phyloP scores from a whole-genome alignment of 2,797 vertebrate genomes.

The Falco peregrinus region DNA sequence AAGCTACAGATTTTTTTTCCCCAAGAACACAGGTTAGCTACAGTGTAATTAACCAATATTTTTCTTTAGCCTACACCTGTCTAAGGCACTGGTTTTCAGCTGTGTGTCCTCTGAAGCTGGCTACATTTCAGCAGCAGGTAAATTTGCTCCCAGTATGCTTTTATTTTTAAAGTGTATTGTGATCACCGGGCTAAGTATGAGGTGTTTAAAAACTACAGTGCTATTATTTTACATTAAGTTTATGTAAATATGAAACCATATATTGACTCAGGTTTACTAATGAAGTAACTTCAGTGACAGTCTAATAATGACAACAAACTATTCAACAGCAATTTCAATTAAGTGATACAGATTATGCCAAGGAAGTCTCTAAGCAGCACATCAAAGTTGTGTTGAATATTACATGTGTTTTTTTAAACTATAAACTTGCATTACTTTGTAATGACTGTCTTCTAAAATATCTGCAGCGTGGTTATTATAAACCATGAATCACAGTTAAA shows the following conservation, averaged over 20 bases:
- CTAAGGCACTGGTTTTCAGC: neutral
- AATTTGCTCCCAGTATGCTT: neutral
- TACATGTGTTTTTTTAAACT: neutral
- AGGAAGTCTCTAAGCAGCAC: neutral
- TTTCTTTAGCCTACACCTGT: neutral
- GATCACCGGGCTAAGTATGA: neutral
- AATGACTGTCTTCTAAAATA: constrained; percentile 1
- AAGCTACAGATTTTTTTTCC: neutral
- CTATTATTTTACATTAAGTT: neutral
- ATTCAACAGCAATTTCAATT: neutral
- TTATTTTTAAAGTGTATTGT: neutral
- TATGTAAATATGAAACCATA: neutral
- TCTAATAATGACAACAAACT: constrained; percentile 2
- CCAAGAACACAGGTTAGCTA: neutral
- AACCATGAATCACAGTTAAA: constrained; percentile 7
- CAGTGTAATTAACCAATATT: neutral
- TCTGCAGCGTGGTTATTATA: neutral
- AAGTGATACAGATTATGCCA: neutral
- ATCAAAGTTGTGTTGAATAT: neutral
- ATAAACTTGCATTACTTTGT: neutral
- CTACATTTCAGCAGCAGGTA: neutral
- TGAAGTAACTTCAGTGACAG: neutral
- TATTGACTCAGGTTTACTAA: neutral
- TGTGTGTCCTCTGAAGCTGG: neutral
- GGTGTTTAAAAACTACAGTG: neutral